These are phyloP conservation scores for Rattus rattus DNA, from an alignment of 2,113 vertebrate species.

Conservation along the genomic window DNA sequence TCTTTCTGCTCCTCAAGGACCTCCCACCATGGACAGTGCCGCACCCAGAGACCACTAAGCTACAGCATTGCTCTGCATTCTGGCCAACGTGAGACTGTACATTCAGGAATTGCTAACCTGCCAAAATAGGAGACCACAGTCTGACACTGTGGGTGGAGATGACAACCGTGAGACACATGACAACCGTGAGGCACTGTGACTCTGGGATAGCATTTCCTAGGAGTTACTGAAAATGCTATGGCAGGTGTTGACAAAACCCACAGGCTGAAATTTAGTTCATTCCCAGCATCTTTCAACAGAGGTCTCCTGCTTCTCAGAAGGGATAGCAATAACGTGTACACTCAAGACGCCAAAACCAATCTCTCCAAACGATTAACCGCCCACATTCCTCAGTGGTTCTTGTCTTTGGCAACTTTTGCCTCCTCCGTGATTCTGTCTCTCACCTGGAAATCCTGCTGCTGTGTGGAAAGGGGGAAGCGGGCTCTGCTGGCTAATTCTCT, in stretches of 20 bases:
- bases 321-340: background rate
- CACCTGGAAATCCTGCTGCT: background rate
- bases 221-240: conserved; percentile 22
- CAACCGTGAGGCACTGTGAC: background rate
- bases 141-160: background rate
- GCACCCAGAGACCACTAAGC: background rate
- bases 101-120: background rate
- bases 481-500: background rate
- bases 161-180: background rate
- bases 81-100: background rate
- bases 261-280: background rate
- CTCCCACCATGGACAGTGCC: background rate
- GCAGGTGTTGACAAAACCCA: conserved; percentile 22
- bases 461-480: background rate
- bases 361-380: conserved; percentile 5
- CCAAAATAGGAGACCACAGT: background rate
- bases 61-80: background rate
- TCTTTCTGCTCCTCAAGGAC: background rate
- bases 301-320: conserved; percentile 59
- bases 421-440: background rate
- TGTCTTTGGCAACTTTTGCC: conserved; percentile 28
- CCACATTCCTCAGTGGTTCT: conserved; percentile 22
- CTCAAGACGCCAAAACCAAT: background rate
- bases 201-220: background rate
- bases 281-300: conserved; percentile 28